Conservation (phyloP, 2,797 vertebrate species). For the Pseudochirops corinnae region DNA sequence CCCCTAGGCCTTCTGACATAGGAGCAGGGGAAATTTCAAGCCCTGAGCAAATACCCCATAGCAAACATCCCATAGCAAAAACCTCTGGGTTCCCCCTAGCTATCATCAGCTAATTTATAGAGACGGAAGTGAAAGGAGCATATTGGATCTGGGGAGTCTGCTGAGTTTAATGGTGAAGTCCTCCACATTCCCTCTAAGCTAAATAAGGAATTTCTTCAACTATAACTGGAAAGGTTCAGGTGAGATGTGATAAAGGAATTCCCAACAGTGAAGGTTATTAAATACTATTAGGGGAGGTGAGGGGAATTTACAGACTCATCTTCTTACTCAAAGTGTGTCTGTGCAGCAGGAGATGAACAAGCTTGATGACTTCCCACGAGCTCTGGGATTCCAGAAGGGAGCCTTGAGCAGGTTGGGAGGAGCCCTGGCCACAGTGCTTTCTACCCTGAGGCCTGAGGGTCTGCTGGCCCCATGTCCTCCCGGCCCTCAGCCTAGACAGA, state of each 20-base stretch:
- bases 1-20: neutral
- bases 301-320: neutral
- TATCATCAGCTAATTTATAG: neutral
- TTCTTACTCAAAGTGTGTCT: conserved; percentile 6
- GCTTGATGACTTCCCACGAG: neutral
- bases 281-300: neutral
- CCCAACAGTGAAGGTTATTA: neutral
- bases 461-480: neutral
- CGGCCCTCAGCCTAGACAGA: neutral
- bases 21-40: neutral
- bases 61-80: conserved; percentile 1
- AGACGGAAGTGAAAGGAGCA: neutral
- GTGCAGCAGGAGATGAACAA: neutral
- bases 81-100: neutral
- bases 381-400: neutral
- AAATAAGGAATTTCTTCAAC: neutral
- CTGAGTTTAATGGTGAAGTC: neutral
- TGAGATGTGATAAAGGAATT: conserved; percentile 15
- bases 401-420: neutral
- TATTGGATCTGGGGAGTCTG: neutral
- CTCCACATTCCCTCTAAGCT: neutral
- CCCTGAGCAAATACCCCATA: conserved; percentile 9
- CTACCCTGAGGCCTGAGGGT: neutral
- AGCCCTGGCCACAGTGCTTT: neutral
- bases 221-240: neutral